phyloP scores from a whole-genome alignment of 2,113 vertebrate genomes.

The Eurystomus gularis region DNA sequence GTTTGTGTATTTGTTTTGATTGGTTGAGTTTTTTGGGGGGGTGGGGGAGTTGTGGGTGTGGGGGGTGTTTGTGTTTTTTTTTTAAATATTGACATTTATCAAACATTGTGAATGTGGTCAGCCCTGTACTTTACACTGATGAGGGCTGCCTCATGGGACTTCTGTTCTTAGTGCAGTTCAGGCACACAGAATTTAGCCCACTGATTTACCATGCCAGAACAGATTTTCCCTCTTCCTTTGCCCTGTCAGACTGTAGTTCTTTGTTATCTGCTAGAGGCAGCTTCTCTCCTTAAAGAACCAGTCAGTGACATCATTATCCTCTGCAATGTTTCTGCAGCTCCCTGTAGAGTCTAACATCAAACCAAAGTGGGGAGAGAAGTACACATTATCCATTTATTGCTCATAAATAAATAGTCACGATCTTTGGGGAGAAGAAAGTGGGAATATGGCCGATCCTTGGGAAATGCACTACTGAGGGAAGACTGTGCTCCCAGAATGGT shows the following conservation, averaged over 20 bases:
- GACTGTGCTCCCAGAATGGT: rapidly evolving
- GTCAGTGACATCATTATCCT: background rate
- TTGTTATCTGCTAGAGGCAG: background rate
- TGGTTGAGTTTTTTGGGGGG: background rate
- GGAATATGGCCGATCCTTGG: background rate
- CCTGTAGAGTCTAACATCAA: background rate
- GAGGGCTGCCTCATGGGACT: background rate
- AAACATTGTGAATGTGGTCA: background rate
- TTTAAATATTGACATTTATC: background rate
- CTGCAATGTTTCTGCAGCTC: background rate
- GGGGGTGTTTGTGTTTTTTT: rapidly evolving
- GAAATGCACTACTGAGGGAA: background rate
- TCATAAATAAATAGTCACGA: background rate
- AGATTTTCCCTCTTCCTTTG: background rate
- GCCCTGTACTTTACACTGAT: background rate
- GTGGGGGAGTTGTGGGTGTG: too few species aligned
- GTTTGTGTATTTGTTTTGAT: background rate
- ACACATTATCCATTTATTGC: background rate
- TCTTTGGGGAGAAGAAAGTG: background rate
- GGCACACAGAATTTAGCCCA: background rate
- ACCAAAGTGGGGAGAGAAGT: background rate
- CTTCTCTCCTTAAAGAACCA: background rate
- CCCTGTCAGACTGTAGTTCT: background rate
- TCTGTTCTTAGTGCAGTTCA: background rate
- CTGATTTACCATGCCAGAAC: background rate